Base-by-base conservation (phyloP, 2,797 vertebrate species). In the Enteromius argenteus region DNA sequence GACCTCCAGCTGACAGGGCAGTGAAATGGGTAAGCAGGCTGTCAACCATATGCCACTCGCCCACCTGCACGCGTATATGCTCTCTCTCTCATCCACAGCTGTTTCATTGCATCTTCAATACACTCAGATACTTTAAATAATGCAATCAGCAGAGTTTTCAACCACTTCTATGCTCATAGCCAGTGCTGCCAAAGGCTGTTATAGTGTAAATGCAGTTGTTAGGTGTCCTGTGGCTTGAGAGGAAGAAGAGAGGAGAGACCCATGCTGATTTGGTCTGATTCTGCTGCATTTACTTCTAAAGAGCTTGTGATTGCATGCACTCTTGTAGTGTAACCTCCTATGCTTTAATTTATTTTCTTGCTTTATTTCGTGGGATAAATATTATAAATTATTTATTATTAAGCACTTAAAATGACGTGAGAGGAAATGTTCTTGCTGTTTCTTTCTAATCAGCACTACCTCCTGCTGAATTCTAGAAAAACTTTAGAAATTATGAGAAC, bases 141-240 rank as follows among this genome's bases (percentile, higher is more conserved):
- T 82, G 79, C 83, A 87, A 84, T 85, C 86, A 81, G 35, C 32
- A 64, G 79, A 80, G 67, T 84, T 84, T 80, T 84, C 4, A 76
- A 79, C 68, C 79, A 73, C 74, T 66, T 73, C 30, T 68, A 79
- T 78, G 79, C 58, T 32, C 53, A 14, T 30, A 51, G 85, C n/a
- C 14, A 72, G 62, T n/a, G 66, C 73, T 71, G 84, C 35, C 72
- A 60, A 77, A 77, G 23, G 81, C 64, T 69, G 35, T 69, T 77
- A 68, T 14, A 37, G 46, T 42, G 53, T 77, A 83, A 83, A 77
- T 69, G 66, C 73, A 58, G 46, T 83, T 77, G 75, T 68, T 30
- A 77, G 73, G 73, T 74, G 15, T 27, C 81, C 46, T 83, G 81
- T 30, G 44, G 73, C 64, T 83, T 77, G 19, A 44, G 30, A 82